phyloP scores from a whole-genome alignment of 2,797 vertebrate species.

The Otolemur crassicaudatus region DNA sequence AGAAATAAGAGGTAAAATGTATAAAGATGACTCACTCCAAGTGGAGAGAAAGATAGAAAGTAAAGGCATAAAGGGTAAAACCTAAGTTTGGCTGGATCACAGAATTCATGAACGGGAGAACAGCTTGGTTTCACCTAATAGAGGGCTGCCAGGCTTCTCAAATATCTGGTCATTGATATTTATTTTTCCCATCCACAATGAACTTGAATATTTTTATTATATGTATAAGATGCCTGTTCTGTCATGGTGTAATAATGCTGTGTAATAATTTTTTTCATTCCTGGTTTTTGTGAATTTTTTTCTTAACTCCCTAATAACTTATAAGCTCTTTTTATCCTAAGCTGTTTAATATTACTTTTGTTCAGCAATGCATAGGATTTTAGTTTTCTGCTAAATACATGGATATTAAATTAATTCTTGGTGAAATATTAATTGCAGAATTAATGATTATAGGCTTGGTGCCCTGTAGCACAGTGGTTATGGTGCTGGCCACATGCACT shows the following conservation, averaged over 20 bases:
- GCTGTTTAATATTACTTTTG: constrained; percentile 43
- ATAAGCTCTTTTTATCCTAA: constrained; percentile 34
- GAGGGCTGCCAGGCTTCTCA: background rate
- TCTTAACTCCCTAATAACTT: background rate
- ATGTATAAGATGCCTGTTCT: background rate
- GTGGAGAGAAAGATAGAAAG: background rate
- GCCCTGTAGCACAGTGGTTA: no score
- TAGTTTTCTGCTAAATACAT: constrained; percentile 29
- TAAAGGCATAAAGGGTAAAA: background rate
- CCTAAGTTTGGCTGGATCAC: background rate
- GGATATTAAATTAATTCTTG: constrained; percentile 43
- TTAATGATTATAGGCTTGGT: background rate
- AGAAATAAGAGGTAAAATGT: background rate
- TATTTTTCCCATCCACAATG: background rate
- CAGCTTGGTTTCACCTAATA: background rate
- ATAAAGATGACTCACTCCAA: background rate
- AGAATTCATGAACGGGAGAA: background rate
- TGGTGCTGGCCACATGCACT: no score
- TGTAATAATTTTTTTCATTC: constrained; percentile 22
- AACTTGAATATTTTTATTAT: background rate
- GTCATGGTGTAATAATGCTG: background rate
- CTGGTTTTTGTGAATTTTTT: background rate
- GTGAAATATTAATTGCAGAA: constrained; percentile 30
- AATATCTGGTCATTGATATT: background rate
- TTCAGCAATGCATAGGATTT: constrained; percentile 2